Conservation (phyloP, 2,113 vertebrate genomes). For the Narcine bancroftii region DNA sequence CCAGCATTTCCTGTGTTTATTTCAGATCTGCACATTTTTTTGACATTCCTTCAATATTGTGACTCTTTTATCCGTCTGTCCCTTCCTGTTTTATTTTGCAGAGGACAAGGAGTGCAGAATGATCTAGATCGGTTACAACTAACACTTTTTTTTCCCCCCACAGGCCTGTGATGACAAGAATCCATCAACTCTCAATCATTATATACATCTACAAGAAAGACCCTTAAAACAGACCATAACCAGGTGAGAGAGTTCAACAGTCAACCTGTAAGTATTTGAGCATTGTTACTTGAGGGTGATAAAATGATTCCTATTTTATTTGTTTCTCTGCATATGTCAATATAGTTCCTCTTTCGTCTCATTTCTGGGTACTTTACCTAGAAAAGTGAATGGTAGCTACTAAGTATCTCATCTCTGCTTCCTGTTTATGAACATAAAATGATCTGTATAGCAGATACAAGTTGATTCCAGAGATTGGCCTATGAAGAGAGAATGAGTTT, state of each 20-base stretch:
- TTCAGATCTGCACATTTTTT: not conserved
- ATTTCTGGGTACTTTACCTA: not conserved
- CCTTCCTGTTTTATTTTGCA: not conserved
- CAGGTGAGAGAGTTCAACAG: constrained; percentile 60
- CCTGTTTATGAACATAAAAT: not conserved
- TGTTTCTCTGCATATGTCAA: not conserved
- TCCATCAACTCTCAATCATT: constrained; percentile 81
- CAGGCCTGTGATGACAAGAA: constrained; percentile 77
- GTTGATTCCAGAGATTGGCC: too few species aligned
- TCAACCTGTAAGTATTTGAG: not conserved
- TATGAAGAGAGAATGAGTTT: too few species aligned
- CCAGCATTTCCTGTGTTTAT: too few species aligned
- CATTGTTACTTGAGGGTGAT: not conserved
- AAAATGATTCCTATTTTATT: not conserved
- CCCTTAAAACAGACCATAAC: constrained; percentile 93
- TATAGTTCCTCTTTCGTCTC: not conserved
- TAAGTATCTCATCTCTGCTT: not conserved
- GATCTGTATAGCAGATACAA: not conserved
- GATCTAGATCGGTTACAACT: not conserved
- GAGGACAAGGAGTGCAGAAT: too few species aligned
- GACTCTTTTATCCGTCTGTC: not conserved
- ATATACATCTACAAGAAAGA: constrained; percentile 82
- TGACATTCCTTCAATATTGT: not conserved
- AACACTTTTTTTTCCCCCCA: constrained; percentile 17
- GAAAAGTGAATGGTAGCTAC: not conserved